Evolutionary conservation across 2,797 vertebrate species (phyloP).

Genomic region (Sitta carolinensis): DNA sequence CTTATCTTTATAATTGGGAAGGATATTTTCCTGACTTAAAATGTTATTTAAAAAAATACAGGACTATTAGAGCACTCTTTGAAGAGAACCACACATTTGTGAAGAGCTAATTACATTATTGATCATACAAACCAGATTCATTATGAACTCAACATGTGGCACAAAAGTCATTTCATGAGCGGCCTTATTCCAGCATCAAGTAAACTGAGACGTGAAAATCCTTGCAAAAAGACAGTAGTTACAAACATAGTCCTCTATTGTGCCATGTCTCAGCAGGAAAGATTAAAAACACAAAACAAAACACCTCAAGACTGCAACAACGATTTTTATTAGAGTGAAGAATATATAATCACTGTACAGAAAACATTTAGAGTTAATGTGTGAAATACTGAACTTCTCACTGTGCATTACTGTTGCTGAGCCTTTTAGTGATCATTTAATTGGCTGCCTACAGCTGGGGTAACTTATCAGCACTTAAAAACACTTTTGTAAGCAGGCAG

Average conservation of each 20-base stretch:
- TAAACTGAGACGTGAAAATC: neutral
- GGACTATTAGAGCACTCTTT: neutral
- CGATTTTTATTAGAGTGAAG: constrained; percentile 48
- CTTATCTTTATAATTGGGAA: neutral
- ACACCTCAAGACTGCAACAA: constrained; percentile 15
- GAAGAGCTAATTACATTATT: neutral
- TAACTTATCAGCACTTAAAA: constrained; percentile 15
- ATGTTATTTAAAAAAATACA: neutral
- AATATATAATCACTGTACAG: constrained; percentile 27
- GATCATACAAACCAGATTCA: constrained; percentile 9
- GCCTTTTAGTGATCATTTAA: constrained; percentile 15
- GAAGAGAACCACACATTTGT: neutral
- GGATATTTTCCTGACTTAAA: neutral
- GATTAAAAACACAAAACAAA: constrained; percentile 27
- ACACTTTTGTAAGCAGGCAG: constrained; percentile 7
- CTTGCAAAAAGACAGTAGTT: neutral
- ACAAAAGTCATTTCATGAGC: neutral
- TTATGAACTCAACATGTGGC: constrained; percentile 14
- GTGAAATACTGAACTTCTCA: neutral
- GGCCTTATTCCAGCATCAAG: neutral
- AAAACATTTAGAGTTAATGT: constrained; percentile 12
- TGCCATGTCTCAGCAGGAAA: neutral
- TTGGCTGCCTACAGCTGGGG: constrained; percentile 1
- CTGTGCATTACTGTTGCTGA: neutral
- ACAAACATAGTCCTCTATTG: neutral